Evolutionary conservation across 2,113 vertebrate species (phyloP).

Genomic region (Takifugu bimaculatus): DNA sequence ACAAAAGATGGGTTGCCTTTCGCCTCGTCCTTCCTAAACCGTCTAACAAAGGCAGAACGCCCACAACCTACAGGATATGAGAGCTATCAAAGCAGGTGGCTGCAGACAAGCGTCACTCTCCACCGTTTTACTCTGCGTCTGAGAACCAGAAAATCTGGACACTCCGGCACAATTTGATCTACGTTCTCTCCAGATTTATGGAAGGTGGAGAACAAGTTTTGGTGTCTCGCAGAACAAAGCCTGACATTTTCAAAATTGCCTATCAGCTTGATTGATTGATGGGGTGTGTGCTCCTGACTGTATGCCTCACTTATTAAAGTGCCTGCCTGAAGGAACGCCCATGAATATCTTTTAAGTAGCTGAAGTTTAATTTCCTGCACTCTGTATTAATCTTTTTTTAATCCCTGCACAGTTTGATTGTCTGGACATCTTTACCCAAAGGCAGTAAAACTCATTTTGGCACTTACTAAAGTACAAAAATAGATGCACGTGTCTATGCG

Average conservation of each 20-base stretch:
- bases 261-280: slow-evolving; percentile 73
- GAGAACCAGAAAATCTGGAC: background rate
- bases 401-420: slow-evolving; percentile 71
- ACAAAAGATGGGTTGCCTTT: slow-evolving; percentile 16
- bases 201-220: slow-evolving; percentile 40
- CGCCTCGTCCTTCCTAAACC: slow-evolving; percentile 5
- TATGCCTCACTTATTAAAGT: slow-evolving; percentile 73
- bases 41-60: too few relatives aligned
- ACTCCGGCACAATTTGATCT: background rate
- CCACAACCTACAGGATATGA: too few relatives aligned
- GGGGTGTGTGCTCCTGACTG: slow-evolving; percentile 52
- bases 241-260: slow-evolving; percentile 49
- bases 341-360: slow-evolving; percentile 75
- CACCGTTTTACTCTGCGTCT: background rate
- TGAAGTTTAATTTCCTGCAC: slow-evolving; percentile 79
- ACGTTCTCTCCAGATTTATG: slow-evolving; percentile 4
- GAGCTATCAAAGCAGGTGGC: too few relatives aligned
- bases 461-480: slow-evolving; percentile 61
- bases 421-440: slow-evolving; percentile 63
- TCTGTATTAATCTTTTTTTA: slow-evolving; percentile 73
- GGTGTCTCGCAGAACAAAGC: slow-evolving; percentile 39
- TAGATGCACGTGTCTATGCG: slow-evolving; percentile 32
- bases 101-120: too few relatives aligned
- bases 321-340: slow-evolving; percentile 58
- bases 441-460: slow-evolving; percentile 67